A percentile compares a stretch with the other conserved stretches of the same genome.
phyloP scores from a whole-genome alignment of 2,113 vertebrate genomes.

The Pampusana beccarii region DNA sequence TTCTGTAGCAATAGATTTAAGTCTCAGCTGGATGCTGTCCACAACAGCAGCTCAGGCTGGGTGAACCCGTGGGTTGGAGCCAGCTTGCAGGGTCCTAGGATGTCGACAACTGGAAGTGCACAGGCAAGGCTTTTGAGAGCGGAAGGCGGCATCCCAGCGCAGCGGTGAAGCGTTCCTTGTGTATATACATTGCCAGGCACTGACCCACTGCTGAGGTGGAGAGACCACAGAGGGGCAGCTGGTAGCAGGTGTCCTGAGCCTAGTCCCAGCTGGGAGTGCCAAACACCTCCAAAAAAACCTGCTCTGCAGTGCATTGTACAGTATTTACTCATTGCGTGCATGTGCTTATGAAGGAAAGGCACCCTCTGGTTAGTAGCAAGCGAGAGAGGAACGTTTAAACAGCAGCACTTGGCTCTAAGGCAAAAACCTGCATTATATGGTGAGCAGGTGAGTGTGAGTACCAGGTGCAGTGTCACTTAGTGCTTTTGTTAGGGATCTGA shows the following conservation, averaged over 20 bases:
- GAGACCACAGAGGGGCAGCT: not conserved
- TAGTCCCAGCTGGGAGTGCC: not conserved
- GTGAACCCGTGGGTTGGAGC: not conserved
- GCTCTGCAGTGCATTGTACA: not conserved
- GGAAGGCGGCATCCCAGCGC: not conserved
- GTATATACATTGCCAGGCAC: fast-evolving
- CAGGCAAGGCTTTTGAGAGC: not conserved
- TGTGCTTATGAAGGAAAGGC: not conserved
- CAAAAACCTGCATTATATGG: not conserved
- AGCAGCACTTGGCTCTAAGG: not conserved
- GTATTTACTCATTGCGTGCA: not conserved
- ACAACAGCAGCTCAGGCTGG: not conserved
- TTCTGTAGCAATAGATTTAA: not conserved
- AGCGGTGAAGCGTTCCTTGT: not conserved
- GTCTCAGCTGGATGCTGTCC: not conserved
- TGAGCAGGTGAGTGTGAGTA: fast-evolving
- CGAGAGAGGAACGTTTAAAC: not conserved
- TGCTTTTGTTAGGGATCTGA: not conserved
- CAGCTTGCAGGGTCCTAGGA: not conserved
- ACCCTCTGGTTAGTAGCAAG: not conserved
- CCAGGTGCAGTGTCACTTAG: not conserved
- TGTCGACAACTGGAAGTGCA: not conserved
- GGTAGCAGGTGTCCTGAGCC: not conserved
- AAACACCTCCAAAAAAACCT: not conserved
- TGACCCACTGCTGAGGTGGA: not conserved